phyloP scores from a whole-genome alignment of 2,888 invertebrate species.

The Agrochola litura region DNA sequence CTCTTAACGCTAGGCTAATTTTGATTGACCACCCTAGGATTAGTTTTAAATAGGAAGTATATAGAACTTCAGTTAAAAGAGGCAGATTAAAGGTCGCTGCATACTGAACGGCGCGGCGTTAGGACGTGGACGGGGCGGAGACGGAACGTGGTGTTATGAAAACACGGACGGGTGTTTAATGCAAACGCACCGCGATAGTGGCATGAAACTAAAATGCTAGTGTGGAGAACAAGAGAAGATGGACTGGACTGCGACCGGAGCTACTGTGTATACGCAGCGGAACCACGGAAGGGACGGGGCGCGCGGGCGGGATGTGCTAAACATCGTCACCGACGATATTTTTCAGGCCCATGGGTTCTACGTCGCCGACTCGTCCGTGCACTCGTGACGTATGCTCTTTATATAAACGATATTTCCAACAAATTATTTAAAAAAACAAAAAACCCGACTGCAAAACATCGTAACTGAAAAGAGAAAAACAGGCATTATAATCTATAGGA shows the following conservation, averaged over 20 bases:
- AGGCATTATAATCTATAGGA: too few species aligned
- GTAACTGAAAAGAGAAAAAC: too few species aligned
- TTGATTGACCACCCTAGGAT: background rate
- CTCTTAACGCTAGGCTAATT: background rate
- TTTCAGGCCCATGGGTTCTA: rapidly evolving
- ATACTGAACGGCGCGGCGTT: background rate
- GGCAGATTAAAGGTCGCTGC: background rate
- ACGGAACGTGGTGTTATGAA: background rate
- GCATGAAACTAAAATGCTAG: background rate
- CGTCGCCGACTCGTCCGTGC: background rate
- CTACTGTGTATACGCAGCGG: background rate
- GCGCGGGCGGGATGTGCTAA: background rate
- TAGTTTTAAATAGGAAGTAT: background rate
- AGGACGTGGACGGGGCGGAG: too few species aligned
- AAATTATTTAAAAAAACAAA: too few species aligned
- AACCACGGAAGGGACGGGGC: background rate
- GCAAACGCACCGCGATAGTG: background rate
- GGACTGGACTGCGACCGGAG: background rate
- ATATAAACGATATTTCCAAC: too few species aligned
- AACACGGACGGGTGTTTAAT: too few species aligned
- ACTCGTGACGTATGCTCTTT: background rate
- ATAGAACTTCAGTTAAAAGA: background rate
- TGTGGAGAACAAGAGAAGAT: background rate
- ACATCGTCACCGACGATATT: background rate
- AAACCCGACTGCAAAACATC: too few species aligned